Evolutionary conservation across 2,113 vertebrate species (phyloP).

Genomic region (Panthera uncia): DNA sequence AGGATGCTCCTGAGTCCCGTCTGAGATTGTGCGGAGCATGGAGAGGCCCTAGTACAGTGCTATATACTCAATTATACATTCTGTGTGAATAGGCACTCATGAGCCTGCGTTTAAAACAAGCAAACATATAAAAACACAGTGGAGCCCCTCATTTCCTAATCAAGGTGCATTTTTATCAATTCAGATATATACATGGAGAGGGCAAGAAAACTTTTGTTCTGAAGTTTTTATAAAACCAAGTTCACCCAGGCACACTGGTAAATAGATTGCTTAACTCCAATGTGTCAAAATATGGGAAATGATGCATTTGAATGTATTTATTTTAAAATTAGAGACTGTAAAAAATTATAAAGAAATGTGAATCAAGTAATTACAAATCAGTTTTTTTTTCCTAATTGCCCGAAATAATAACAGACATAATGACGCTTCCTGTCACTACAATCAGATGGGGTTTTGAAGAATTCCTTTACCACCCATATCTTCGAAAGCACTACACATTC

Average conservation of each 20-base stretch:
- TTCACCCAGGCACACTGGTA: not conserved
- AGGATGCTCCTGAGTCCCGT: not conserved
- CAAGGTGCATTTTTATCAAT: not conserved
- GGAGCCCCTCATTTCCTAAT: not conserved
- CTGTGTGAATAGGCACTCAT: not conserved
- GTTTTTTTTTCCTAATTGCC: not conserved
- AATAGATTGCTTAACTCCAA: not conserved
- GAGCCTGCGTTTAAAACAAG: not conserved
- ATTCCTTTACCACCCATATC: not conserved
- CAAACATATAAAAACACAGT: not conserved
- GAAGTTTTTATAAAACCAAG: not conserved
- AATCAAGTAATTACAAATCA: constrained; percentile 9
- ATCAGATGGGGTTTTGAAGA: not conserved
- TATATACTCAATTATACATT: not conserved
- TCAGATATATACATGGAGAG: not conserved
- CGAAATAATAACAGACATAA: not conserved
- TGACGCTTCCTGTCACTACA: not conserved
- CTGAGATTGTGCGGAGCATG: not conserved
- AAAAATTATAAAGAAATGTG: not conserved
- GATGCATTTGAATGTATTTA: not conserved
- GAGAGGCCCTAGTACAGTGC: not conserved
- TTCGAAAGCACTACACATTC: not conserved
- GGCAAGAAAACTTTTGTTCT: not conserved
- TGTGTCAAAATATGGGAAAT: constrained; percentile 29
- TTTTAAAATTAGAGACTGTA: not conserved